phyloP scores from a whole-genome alignment of 1,140 invertebrate species.

The Bombus cullumanus region DNA sequence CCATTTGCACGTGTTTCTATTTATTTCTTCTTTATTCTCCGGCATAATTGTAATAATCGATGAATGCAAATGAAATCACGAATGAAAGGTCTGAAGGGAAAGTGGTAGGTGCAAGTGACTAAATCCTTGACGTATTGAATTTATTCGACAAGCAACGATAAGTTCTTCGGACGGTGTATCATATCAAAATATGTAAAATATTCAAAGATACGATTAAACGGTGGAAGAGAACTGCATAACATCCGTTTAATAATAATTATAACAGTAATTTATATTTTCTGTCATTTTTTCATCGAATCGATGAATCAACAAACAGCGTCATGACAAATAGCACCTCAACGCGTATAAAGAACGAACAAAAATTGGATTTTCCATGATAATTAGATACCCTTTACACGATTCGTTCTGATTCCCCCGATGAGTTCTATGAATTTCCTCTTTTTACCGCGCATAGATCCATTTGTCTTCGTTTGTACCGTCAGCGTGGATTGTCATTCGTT shows the following conservation, averaged over 20 bases:
- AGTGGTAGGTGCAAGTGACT: too few species aligned
- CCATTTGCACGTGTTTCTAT: background rate
- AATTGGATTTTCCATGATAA: background rate
- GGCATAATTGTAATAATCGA: background rate
- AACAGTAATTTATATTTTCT: too few species aligned
- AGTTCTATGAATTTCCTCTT: constrained; percentile 25
- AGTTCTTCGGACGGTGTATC: too few species aligned
- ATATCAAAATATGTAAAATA: too few species aligned
- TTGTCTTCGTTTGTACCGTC: constrained; percentile 31
- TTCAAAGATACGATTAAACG: too few species aligned
- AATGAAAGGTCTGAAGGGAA: too few species aligned
- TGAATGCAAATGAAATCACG: background rate
- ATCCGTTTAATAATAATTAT: fast-evolving
- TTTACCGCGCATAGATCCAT: constrained; percentile 21
- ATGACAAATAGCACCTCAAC: too few species aligned
- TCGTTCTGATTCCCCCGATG: background rate
- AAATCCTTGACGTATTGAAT: too few species aligned
- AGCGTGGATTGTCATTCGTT: constrained; percentile 18
- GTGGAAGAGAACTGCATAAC: too few species aligned
- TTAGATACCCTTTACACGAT: constrained; percentile 8
- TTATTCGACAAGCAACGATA: too few species aligned
- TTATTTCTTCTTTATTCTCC: background rate
- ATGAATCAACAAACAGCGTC: too few species aligned
- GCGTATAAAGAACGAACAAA: background rate
- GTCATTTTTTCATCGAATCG: too few species aligned